Evolutionary conservation across 1,140 invertebrate genomes (phyloP), one percentile per base, ranked within the genome.

Genomic region (Pteromalus puparum): DNA sequence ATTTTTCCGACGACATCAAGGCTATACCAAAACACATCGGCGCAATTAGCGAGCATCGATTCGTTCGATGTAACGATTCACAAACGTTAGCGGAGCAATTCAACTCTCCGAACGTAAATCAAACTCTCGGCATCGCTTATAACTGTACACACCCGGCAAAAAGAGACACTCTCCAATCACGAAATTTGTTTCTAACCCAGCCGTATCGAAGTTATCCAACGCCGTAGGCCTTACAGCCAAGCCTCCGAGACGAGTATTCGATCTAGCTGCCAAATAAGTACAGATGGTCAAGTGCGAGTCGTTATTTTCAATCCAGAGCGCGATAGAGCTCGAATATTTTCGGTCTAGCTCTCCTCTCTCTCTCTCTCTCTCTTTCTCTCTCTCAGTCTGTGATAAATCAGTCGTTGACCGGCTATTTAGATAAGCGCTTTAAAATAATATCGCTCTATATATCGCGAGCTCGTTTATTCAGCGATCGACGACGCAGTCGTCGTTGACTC

Each of bases 361-460:
- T 61, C 53, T 21, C 21, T 61, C 21, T 61, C 21, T 61, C 5
- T 61, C 53, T 18, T 7, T 38, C 38, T 42, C 38, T 42, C 38
- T 42, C 38, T 42, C 38, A 10, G 10, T 34, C 26, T 65, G 34
- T 38, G 38, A 82, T 79, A 82, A 85, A 85, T 82, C 81, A 82
- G n/a, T 85, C 81, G 53, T 78, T 78, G 53, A 46, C 42, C 34
- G 42, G 18, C 28, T 82, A 78, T 82, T 85, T 82, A 85, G 80
- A 85, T 82, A 82, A 82, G 61, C 72, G n/a, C 78, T 75, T 78
- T 82, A 72, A 78, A 82, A 85, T 82, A 85, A 85, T 82, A 82
- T 38, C 42, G 65, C 21, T 28, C n/a, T n/a, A 81, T 72, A 28
- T 81, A 70, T 61, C 53, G 15, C 46, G 48, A 18, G 30, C 18